Conservation (phyloP, 2,113 vertebrate genomes). For the Hyaena hyaena region DNA sequence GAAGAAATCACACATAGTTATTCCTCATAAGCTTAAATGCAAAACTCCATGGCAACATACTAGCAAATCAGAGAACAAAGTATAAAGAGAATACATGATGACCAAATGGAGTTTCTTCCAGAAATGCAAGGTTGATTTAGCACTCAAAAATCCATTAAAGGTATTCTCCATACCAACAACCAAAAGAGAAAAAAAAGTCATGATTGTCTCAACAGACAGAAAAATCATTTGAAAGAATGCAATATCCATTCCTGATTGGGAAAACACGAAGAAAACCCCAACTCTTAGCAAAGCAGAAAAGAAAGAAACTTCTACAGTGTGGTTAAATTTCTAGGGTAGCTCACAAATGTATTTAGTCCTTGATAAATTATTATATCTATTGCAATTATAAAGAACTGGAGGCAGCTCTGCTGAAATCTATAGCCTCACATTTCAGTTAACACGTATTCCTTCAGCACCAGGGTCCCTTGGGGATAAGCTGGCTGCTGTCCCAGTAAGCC, state of each 20-base stretch:
- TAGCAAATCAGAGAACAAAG: not conserved
- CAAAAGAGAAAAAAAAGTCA: not conserved
- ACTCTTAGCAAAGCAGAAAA: not conserved
- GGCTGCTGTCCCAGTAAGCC: not conserved
- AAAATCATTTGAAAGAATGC: not conserved
- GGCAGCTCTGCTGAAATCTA: not conserved
- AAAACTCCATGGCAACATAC: constrained; percentile 16
- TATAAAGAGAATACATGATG: not conserved
- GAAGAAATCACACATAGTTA: not conserved
- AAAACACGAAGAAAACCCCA: not conserved
- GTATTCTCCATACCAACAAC: not conserved
- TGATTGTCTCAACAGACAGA: not conserved
- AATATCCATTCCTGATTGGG: not conserved
- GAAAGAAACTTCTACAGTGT: not conserved
- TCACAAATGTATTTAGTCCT: not conserved
- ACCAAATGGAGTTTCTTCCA: not conserved
- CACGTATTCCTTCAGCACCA: not conserved
- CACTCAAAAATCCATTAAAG: not conserved
- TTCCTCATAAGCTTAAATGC: not conserved
- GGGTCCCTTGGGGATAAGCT: not conserved
- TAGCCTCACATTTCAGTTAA: not conserved
- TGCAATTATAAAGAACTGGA: not conserved
- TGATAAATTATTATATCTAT: not conserved
- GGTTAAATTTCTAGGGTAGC: not conserved
- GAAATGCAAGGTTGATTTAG: constrained; percentile 7